Conservation (phyloP, 2,797 vertebrate species). For the Brachymystax lenok region DNA sequence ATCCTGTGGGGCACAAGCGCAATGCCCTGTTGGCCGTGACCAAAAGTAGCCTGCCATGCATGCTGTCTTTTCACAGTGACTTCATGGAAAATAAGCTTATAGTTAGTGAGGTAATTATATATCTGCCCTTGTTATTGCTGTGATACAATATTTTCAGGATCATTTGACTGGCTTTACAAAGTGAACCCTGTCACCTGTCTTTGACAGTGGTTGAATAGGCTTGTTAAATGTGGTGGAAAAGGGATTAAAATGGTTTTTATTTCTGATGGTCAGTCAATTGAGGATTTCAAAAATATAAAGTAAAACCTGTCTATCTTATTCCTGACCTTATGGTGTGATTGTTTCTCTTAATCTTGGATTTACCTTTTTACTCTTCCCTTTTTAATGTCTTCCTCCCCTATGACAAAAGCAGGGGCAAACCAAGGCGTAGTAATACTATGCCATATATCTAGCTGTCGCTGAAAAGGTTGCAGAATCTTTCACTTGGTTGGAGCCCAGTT, state of each 20-base stretch:
- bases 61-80: neutral
- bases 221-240: neutral
- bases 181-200: neutral
- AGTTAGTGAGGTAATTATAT: neutral
- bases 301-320: neutral
- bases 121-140: neutral
- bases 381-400: neutral
- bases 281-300: neutral
- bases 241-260: neutral
- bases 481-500: neutral
- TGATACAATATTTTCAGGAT: neutral
- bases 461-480: slow-evolving; percentile 2
- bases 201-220: neutral
- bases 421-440: neutral
- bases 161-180: neutral
- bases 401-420: neutral
- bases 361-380: neutral
- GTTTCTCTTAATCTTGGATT: neutral
- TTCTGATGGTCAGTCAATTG: neutral
- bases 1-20: neutral
- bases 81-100: neutral
- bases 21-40: neutral
- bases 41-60: neutral
- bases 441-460: neutral
- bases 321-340: neutral